phyloP scores from a whole-genome alignment of 2,888 invertebrate genomes.

The Thymelicus acteon region DNA sequence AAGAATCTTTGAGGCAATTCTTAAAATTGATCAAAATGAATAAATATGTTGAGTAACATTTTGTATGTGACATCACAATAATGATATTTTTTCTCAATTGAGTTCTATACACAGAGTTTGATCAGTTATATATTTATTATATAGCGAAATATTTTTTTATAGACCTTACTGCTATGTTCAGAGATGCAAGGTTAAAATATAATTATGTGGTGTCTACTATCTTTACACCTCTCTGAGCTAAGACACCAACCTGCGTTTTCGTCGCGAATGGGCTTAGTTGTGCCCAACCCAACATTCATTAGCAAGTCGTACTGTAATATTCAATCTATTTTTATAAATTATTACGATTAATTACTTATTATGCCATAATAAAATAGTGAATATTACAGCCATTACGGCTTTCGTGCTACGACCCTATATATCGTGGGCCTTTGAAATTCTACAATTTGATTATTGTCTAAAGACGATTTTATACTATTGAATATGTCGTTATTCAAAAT shows the following conservation, averaged over 20 bases:
- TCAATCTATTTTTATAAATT: slow-evolving; percentile 65
- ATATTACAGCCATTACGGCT: slow-evolving; percentile 55
- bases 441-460: slow-evolving; percentile 52
- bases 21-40: too few relatives aligned
- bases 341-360: slow-evolving; percentile 54
- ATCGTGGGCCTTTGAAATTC: slow-evolving; percentile 45
- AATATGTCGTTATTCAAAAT: slow-evolving; percentile 56
- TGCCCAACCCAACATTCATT: slow-evolving; percentile 25
- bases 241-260: background rate
- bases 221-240: background rate
- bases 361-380: slow-evolving; percentile 66
- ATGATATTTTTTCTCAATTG: too few relatives aligned
- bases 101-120: too few relatives aligned
- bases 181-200: background rate
- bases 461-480: slow-evolving; percentile 60
- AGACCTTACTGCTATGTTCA: background rate
- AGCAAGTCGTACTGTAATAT: slow-evolving; percentile 53
- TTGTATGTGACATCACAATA: too few relatives aligned
- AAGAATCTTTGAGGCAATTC: too few relatives aligned
- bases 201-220: background rate
- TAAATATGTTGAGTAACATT: too few relatives aligned
- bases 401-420: slow-evolving; percentile 41
- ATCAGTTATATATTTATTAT: background rate
- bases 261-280: slow-evolving; percentile 17
- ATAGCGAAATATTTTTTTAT: background rate